These are phyloP conservation scores for Melanogrammus aeglefinus DNA, from an alignment of 2,797 vertebrate genomes.

Conservation along the genomic window DNA sequence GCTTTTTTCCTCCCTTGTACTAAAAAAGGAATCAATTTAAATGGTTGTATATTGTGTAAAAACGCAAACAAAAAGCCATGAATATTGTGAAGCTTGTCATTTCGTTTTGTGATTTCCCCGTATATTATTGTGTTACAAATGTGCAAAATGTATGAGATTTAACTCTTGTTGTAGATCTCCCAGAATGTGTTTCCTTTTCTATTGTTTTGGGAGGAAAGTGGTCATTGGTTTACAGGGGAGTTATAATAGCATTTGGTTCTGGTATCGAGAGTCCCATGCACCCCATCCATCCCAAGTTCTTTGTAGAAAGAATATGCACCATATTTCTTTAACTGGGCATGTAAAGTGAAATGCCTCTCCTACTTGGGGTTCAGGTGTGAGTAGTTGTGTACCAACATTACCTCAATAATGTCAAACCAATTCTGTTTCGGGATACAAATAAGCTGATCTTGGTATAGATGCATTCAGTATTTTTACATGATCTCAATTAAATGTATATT, in stretches of 20 bases:
- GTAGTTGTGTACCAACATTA: conserved; percentile 1
- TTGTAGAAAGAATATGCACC: conserved; percentile 32
- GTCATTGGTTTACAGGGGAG: conserved; percentile 58
- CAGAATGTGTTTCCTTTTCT: conserved; percentile 54
- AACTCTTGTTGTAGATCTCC: conserved; percentile 59
- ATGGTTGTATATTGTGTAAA: conserved; percentile 94
- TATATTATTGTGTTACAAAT: conserved; percentile 89
- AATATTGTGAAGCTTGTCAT: conserved; percentile 89
- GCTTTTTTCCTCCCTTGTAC: conserved; percentile 86
- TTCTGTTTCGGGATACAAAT: conserved; percentile 10
- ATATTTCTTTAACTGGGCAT: conserved; percentile 33
- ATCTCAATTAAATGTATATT: neutral
- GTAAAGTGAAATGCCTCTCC: conserved; percentile 12
- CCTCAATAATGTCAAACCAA: conserved; percentile 10
- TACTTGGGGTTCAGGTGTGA: conserved; percentile 2
- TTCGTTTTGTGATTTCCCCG: conserved; percentile 80
- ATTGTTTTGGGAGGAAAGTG: conserved; percentile 49
- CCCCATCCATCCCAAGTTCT: conserved; percentile 38
- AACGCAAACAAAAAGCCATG: conserved; percentile 78
- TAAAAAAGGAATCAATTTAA: conserved; percentile 77
- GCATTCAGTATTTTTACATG: conserved; percentile 44
- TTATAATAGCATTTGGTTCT: conserved; percentile 5
- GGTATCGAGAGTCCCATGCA: conserved; percentile 8
- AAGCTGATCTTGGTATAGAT: conserved; percentile 37
- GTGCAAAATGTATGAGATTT: conserved; percentile 88